Percentiles rank a stretch among this genome's conserved stretches.
Conservation (phyloP, 1,140 invertebrate genomes). For the Drosophila pruinosa region DNA sequence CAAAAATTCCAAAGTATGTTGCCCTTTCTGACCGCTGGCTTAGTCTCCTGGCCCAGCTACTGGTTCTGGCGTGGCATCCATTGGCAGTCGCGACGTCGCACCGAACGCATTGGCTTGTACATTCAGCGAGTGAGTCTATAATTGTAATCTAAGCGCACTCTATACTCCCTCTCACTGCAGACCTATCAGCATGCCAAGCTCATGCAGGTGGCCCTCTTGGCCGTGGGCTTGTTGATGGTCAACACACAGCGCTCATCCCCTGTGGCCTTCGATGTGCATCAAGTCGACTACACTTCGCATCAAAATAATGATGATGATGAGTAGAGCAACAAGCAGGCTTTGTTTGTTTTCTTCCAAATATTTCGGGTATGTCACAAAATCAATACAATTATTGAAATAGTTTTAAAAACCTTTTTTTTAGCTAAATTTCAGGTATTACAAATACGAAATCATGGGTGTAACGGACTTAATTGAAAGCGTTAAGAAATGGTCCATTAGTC, state of each 20-base stretch:
- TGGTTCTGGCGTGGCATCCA: conserved; percentile 63
- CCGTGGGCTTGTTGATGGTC: conserved; percentile 41
- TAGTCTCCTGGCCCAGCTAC: conserved; percentile 64
- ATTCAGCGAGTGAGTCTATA: conserved; percentile 53
- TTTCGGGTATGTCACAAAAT: background rate
- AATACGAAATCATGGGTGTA: conserved; percentile 33
- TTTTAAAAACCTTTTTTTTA: background rate
- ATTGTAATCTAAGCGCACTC: background rate
- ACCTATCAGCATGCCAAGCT: conserved; percentile 66
- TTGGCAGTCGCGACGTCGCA: conserved; percentile 51
- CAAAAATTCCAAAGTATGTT: conserved; percentile 44
- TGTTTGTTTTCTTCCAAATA: background rate
- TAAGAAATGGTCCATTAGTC: conserved; percentile 24
- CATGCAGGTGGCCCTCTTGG: conserved; percentile 58
- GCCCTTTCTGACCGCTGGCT: conserved; percentile 53
- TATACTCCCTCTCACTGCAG: conserved; percentile 10
- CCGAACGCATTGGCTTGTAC: conserved; percentile 46
- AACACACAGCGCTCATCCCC: background rate
- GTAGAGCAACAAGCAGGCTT: conserved; percentile 15
- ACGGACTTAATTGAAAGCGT: conserved; percentile 3
- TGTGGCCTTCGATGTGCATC: conserved; percentile 8
- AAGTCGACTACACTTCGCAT: conserved; percentile 5
- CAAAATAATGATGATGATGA: background rate
- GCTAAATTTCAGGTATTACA: background rate
- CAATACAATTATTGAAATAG: background rate